These are phyloP conservation scores for Clinocottus analis DNA, from an alignment of 2,113 vertebrate species.

Conservation along the genomic window DNA sequence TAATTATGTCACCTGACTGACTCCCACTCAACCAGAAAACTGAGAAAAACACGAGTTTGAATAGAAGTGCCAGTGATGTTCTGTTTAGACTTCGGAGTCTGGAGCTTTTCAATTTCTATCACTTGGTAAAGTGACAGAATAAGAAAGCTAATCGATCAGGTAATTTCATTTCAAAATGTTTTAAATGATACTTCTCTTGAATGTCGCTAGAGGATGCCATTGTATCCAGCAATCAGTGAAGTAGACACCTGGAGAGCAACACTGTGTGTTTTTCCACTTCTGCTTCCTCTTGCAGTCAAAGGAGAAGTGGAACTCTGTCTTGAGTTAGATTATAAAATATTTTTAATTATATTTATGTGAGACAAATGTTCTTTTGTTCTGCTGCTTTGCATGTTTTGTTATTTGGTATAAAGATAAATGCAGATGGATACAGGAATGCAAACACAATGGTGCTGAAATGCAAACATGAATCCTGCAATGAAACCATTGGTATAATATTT, in stretches of 20 bases:
- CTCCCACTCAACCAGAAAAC: not conserved
- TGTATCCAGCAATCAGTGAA: not conserved
- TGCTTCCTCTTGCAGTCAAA: not conserved
- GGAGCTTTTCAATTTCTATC: not conserved
- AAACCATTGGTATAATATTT: not conserved
- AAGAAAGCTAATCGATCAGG: not conserved
- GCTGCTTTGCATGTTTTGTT: not conserved
- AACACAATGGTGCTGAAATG: not conserved
- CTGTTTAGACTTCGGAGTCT: not conserved
- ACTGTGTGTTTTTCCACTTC: not conserved
- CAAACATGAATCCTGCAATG: not conserved
- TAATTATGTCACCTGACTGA: not conserved
- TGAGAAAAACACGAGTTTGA: not conserved
- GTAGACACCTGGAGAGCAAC: not conserved
- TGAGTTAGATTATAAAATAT: not conserved
- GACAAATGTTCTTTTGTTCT: not conserved
- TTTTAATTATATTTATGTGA: not conserved
- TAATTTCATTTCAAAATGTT: not conserved
- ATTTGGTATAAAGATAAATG: not conserved
- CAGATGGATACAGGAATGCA: not conserved
- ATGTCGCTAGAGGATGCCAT: not conserved
- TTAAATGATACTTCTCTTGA: not conserved
- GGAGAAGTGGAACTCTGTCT: not conserved
- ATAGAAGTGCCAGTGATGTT: not conserved
- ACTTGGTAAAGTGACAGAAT: not conserved